Conservation (phyloP, 2,888 invertebrate species). For the Euplexia lucipara region DNA sequence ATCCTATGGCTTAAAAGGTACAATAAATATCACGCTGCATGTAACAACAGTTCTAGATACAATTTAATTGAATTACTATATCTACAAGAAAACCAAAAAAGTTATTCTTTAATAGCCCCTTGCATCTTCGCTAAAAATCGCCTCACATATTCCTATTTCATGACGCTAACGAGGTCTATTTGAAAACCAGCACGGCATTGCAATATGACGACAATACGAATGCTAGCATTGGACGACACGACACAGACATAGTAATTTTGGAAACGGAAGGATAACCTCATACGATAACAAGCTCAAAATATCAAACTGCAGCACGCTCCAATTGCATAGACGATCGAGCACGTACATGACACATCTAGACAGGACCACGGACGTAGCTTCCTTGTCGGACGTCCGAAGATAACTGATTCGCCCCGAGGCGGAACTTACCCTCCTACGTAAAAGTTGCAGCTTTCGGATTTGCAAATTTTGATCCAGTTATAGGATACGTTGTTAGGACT, state of each 20-base stretch:
- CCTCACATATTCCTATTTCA: background rate
- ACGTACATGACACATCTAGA: constrained; percentile 29
- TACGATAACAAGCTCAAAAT: constrained; percentile 26
- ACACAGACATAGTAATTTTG: constrained; percentile 17
- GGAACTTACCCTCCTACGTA: constrained; percentile 6
- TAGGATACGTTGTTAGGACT: constrained; percentile 6
- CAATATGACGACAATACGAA: constrained; percentile 2
- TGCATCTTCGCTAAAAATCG: background rate
- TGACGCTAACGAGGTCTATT: constrained; percentile 12
- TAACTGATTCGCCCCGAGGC: constrained; percentile 43
- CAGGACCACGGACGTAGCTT: constrained; percentile 12
- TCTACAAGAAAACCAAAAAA: background rate
- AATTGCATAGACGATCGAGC: constrained; percentile 31
- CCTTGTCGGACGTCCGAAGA: constrained; percentile 40
- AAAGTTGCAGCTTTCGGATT: constrained; percentile 26
- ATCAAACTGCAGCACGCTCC: constrained; percentile 17
- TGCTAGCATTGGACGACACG: constrained; percentile 2
- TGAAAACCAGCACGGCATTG: background rate
- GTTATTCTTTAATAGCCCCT: background rate
- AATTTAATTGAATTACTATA: too few species aligned
- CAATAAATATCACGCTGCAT: background rate
- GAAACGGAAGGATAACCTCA: constrained; percentile 21
- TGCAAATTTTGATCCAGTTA: constrained; percentile 31
- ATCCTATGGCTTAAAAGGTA: too few species aligned
- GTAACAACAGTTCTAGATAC: too few species aligned